phyloP scores from a whole-genome alignment of 2,888 invertebrate genomes.

The Dynastes maya region DNA sequence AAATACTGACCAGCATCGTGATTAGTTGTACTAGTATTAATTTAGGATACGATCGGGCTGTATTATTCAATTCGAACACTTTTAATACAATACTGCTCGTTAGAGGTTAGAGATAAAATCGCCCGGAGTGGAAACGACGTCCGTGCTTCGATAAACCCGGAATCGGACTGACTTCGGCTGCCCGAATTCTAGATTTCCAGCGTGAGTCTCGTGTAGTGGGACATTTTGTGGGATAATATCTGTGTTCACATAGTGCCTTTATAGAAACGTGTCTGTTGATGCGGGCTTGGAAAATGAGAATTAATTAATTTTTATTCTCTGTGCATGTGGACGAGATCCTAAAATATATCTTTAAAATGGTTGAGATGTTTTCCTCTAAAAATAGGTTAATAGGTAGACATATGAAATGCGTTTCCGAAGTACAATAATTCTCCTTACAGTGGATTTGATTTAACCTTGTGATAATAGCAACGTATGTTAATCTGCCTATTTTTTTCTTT shows the following conservation, averaged over 20 bases:
- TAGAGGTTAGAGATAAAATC: neutral
- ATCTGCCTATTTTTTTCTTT: no score
- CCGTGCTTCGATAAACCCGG: slow-evolving; percentile 11
- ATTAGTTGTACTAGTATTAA: neutral
- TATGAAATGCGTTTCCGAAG: no score
- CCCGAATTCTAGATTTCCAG: slow-evolving; percentile 55
- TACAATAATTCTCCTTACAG: no score
- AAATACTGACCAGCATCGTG: neutral
- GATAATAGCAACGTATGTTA: no score
- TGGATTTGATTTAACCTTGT: no score
- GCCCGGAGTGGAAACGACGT: neutral
- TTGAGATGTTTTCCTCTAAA: no score
- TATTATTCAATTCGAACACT: neutral
- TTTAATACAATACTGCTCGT: neutral
- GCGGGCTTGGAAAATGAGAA: neutral
- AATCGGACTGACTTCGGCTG: slow-evolving; percentile 55
- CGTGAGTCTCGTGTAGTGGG: slow-evolving; percentile 55
- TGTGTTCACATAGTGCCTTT: slow-evolving; percentile 12
- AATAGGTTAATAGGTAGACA: no score
- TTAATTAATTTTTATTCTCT: no score
- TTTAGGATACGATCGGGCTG: neutral
- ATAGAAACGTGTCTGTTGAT: neutral
- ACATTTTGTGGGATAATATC: slow-evolving; percentile 41
- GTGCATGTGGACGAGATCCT: no score
- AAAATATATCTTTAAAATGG: no score